Percentiles rank a stretch among this genome's conserved stretches.
Conservation (phyloP, 2,888 invertebrate species). For the Leucania comma region DNA sequence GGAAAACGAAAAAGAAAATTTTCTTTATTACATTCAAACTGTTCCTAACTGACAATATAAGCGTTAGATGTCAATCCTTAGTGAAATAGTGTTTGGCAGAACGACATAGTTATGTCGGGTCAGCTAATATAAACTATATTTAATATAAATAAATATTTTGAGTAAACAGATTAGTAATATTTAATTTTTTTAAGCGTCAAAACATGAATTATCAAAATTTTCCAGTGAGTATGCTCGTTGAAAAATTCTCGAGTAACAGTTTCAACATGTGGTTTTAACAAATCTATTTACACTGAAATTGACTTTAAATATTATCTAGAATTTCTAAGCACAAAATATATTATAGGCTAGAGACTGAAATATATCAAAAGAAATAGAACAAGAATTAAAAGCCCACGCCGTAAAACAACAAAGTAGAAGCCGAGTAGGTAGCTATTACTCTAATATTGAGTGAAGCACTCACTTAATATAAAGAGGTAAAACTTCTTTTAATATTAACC, state of each 20-base stretch:
- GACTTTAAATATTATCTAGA: background rate
- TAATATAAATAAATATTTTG: no score
- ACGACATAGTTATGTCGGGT: no score
- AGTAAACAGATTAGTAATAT: no score
- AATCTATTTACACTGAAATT: background rate
- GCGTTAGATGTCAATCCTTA: no score
- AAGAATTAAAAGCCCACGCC: background rate
- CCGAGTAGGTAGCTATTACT: background rate
- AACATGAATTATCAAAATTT: background rate
- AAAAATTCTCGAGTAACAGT: background rate
- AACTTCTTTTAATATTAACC: background rate
- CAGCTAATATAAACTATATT: no score
- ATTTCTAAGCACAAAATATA: background rate
- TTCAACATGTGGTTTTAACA: background rate
- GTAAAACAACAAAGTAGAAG: background rate
- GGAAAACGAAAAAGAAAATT: no score
- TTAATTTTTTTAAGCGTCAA: background rate
- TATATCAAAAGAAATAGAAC: background rate
- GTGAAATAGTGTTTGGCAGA: no score
- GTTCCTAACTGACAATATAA: no score
- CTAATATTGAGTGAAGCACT: slow-evolving; percentile 7
- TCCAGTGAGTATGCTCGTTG: no score
- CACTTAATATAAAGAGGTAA: background rate
- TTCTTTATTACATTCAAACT: no score
- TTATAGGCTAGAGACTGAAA: no score